Evolutionary conservation across 1,140 invertebrate species (phyloP).

Genomic region (Sesamia nonagrioides): DNA sequence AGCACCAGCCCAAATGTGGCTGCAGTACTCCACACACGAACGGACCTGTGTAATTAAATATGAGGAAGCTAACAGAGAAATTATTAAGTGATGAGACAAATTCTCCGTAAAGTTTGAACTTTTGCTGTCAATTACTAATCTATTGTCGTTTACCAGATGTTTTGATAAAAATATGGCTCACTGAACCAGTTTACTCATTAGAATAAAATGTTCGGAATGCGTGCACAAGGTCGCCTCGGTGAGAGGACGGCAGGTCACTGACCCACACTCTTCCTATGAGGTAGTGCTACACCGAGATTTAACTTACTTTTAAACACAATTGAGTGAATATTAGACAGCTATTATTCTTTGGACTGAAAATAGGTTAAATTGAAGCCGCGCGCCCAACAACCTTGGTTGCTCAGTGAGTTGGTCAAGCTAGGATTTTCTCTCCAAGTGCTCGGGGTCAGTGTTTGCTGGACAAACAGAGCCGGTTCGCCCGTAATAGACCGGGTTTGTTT

Average conservation of each 20-base stretch:
- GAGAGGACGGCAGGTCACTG: background rate
- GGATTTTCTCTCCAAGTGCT: too few relatives aligned
- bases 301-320: background rate
- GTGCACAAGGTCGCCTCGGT: background rate
- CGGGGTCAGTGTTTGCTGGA: too few relatives aligned
- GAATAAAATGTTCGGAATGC: slow-evolving; percentile 12
- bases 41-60: too few relatives aligned
- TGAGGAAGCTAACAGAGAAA: background rate
- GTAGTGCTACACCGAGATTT: background rate
- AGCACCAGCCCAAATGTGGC: too few relatives aligned
- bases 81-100: background rate
- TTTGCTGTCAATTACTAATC: background rate
- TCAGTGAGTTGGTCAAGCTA: background rate
- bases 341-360: background rate
- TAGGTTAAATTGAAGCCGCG: background rate
- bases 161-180: background rate
- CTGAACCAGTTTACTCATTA: background rate
- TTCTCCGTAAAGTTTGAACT: background rate
- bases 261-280: background rate
- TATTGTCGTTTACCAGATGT: background rate
- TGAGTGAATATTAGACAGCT: background rate
- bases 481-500: background rate
- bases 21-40: too few relatives aligned
- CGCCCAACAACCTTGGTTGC: background rate
- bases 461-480: too few relatives aligned